phyloP scores from a whole-genome alignment of 2,797 vertebrate species.

The Oreochromis grahami region DNA sequence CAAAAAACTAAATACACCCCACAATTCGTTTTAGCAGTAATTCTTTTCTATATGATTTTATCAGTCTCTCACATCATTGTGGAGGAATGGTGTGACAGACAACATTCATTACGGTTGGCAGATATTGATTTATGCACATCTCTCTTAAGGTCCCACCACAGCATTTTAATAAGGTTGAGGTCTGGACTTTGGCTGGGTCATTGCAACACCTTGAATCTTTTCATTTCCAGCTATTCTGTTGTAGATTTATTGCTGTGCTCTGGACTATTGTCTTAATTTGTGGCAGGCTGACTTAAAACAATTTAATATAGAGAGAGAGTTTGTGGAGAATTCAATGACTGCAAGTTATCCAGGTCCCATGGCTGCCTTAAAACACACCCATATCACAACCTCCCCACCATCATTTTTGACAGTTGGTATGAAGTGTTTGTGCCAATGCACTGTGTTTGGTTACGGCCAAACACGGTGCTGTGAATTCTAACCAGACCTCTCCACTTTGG shows the following conservation, averaged over 20 bases:
- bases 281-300: background rate
- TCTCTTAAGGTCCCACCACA: background rate
- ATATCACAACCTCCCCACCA: background rate
- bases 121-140: background rate
- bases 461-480: background rate
- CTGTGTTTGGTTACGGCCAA: background rate
- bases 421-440: background rate
- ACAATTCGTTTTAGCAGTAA: background rate
- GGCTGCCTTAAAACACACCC: background rate
- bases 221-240: background rate
- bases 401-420: background rate
- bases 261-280: background rate
- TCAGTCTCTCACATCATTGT: background rate
- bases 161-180: background rate
- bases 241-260: background rate
- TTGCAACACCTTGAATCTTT: background rate
- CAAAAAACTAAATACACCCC: background rate
- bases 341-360: background rate
- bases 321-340: background rate
- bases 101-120: background rate
- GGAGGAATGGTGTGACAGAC: background rate
- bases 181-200: background rate
- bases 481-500: background rate
- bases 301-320: background rate
- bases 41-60: background rate